Percentiles rank a stretch among this genome's conserved stretches.
Evolutionary conservation across 1,140 invertebrate species (phyloP).

Genomic region (Scaptomyza hsui): DNA sequence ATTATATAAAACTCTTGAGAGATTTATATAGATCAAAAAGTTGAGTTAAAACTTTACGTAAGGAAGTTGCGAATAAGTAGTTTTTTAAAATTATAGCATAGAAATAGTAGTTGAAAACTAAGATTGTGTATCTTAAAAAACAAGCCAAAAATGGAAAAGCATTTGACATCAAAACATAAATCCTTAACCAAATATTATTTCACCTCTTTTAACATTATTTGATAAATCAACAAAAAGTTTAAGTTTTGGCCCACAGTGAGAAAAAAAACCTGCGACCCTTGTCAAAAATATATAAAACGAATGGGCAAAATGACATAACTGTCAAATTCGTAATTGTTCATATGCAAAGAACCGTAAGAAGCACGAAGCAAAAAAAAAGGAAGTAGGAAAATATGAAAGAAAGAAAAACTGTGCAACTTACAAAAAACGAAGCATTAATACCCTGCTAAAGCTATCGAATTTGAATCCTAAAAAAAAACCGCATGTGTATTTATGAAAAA

Average conservation of each 20-base stretch:
- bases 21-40: too few species aligned
- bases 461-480: too few species aligned
- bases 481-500: background rate
- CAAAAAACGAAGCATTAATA: background rate
- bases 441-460: background rate
- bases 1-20: background rate
- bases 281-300: slow-evolving; percentile 38
- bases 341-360: slow-evolving; percentile 38
- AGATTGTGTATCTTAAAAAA: too few species aligned
- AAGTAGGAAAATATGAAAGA: background rate
- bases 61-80: too few species aligned
- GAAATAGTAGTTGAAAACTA: too few species aligned
- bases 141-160: too few species aligned
- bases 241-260: background rate
- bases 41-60: too few species aligned
- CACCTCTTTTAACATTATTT: too few species aligned
- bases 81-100: too few species aligned
- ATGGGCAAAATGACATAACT: slow-evolving; percentile 42
- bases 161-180: too few species aligned
- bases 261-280: slow-evolving; percentile 31
- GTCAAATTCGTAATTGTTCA: slow-evolving; percentile 56
- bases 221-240: background rate
- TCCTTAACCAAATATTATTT: too few species aligned
- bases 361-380: slow-evolving; percentile 20
- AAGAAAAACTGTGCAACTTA: background rate